phyloP scores from a whole-genome alignment of 2,113 vertebrate genomes.

The Zapornia atra region DNA sequence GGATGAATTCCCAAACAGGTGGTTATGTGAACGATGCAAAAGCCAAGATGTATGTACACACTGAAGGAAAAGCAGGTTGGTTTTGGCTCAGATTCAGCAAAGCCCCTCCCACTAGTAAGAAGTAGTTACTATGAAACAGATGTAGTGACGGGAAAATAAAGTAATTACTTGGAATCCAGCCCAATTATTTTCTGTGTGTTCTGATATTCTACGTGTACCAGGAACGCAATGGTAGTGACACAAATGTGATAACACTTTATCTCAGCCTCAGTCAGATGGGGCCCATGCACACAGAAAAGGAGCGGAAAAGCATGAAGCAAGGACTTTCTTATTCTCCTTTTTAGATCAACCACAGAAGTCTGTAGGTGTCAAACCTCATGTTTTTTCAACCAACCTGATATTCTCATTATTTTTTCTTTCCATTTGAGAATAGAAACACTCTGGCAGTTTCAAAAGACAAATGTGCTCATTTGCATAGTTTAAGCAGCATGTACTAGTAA shows the following conservation, averaged over 20 bases:
- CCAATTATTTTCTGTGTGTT: neutral
- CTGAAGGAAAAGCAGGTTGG: neutral
- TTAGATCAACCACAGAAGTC: neutral
- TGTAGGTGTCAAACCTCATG: slow-evolving; percentile 27
- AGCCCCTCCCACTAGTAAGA: neutral
- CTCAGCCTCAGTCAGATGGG: slow-evolving; percentile 24
- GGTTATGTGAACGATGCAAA: neutral
- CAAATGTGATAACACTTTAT: neutral
- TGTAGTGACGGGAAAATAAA: neutral
- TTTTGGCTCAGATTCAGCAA: neutral
- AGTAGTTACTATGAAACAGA: neutral
- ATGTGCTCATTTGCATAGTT: slow-evolving; percentile 23
- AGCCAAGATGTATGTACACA: neutral
- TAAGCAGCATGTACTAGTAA: neutral
- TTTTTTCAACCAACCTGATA: neutral
- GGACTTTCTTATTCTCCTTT: neutral
- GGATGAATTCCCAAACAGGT: slow-evolving; percentile 18
- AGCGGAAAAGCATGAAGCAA: slow-evolving; percentile 11
- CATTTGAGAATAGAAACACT: slow-evolving; percentile 14
- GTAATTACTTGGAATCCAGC: slow-evolving; percentile 19
- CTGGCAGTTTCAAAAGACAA: neutral
- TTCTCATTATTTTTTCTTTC: slow-evolving; percentile 22
- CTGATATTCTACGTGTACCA: neutral
- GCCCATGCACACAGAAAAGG: neutral
- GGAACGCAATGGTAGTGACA: neutral